Conservation (phyloP, 2,113 vertebrate species). For the Oncorhynchus kisutch region DNA sequence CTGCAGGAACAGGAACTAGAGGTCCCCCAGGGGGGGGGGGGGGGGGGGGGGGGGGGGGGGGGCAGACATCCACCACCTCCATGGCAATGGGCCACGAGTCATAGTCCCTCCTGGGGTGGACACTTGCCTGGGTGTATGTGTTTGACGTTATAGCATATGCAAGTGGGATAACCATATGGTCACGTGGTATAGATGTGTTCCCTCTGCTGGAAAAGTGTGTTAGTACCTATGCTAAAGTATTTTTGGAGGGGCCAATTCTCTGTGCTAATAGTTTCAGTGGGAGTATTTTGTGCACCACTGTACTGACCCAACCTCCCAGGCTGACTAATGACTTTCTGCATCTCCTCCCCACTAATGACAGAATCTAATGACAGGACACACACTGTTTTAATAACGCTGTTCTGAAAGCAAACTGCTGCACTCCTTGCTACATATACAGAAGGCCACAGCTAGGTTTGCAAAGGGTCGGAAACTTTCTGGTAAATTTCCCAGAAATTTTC, state of each 20-base stretch:
- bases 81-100: slow-evolving; percentile 48
- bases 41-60: neutral
- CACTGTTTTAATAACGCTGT: slow-evolving; percentile 17
- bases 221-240: no score
- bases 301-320: neutral
- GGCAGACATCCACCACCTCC: slow-evolving; percentile 42
- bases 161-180: neutral
- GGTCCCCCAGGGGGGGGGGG: slow-evolving; percentile 31
- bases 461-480: neutral
- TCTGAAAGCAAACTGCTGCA: neutral
- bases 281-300: neutral
- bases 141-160: neutral
- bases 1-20: slow-evolving; percentile 49
- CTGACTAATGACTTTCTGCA: neutral
- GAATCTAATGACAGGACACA: neutral
- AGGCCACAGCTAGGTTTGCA: neutral
- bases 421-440: neutral
- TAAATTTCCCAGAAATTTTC: no score
- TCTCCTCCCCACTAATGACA: neutral
- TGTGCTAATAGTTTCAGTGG: neutral
- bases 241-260: neutral
- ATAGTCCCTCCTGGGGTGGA: slow-evolving; percentile 41
- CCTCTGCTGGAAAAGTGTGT: no score
- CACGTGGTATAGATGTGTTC: neutral
- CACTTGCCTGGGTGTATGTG: slow-evolving; percentile 40